Evolutionary conservation across 2,113 vertebrate genomes (phyloP).

Genomic region (Spermophilus dauricus): DNA sequence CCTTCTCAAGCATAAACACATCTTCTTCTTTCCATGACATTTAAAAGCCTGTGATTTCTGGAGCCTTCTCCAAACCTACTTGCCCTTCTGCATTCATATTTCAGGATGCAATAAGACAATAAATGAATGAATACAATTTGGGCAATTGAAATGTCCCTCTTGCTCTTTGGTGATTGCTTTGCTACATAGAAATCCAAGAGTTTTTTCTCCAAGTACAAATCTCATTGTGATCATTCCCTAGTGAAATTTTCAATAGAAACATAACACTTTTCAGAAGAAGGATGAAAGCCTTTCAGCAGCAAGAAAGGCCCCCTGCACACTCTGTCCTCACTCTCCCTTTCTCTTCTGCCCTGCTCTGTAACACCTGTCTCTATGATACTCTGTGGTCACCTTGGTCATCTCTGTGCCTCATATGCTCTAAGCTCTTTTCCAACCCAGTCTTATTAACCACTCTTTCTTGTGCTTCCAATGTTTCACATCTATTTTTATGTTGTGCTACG

Average conservation of each 20-base stretch:
- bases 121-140: background rate
- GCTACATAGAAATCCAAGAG: background rate
- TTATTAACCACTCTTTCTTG: background rate
- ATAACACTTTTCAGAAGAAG: background rate
- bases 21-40: background rate
- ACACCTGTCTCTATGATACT: background rate
- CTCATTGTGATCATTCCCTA: background rate
- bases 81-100: background rate
- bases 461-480: background rate
- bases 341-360: background rate
- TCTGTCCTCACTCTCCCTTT: background rate
- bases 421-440: background rate
- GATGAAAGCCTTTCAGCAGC: background rate
- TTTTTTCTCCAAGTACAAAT: background rate
- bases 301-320: background rate
- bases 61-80: background rate
- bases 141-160: background rate
- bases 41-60: background rate
- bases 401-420: background rate
- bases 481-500: background rate
- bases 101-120: background rate
- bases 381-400: no score
- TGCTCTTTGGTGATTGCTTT: background rate
- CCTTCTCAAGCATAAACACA: background rate
- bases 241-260: background rate